Evolutionary conservation across 2,888 invertebrate genomes (phyloP).

Genomic region (Spisula solida): DNA sequence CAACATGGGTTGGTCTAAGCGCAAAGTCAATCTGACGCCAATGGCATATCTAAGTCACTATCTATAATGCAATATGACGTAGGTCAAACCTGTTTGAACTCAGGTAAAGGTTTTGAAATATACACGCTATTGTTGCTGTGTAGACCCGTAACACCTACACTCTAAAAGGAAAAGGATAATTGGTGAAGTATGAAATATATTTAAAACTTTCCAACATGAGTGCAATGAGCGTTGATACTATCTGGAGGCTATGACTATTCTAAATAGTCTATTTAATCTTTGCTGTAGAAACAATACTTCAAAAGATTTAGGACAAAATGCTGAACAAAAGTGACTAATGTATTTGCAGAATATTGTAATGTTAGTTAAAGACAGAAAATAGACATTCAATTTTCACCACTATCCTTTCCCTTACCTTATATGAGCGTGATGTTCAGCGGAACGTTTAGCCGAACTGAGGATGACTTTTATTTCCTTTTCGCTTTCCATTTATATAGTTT

Average conservation of each 20-base stretch:
- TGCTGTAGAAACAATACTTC: neutral
- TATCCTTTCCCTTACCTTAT: conserved; percentile 71
- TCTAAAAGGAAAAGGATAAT: conserved; percentile 82
- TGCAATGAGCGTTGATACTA: neutral
- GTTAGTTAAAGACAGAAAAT: neutral
- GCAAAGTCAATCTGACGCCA: neutral
- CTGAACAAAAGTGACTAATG: neutral
- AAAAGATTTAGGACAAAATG: neutral
- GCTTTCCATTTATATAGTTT: conserved; percentile 38
- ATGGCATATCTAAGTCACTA: conserved; percentile 17
- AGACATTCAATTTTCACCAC: conserved; percentile 46
- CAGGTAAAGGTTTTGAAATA: conserved; percentile 84
- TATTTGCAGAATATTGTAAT: neutral
- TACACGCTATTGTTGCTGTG: conserved; percentile 82
- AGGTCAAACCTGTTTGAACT: conserved; percentile 84
- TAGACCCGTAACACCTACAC: conserved; percentile 83
- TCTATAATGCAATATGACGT: conserved; percentile 29
- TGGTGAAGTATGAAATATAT: conserved; percentile 58
- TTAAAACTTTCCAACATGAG: neutral
- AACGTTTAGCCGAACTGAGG: conserved; percentile 14
- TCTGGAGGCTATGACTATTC: neutral
- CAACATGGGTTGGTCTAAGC: neutral
- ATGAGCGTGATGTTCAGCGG: conserved; percentile 7
- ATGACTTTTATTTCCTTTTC: conserved; percentile 42
- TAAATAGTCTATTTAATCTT: neutral